phyloP scores from a whole-genome alignment of 2,113 vertebrate genomes.

The Plectropomus leopardus region DNA sequence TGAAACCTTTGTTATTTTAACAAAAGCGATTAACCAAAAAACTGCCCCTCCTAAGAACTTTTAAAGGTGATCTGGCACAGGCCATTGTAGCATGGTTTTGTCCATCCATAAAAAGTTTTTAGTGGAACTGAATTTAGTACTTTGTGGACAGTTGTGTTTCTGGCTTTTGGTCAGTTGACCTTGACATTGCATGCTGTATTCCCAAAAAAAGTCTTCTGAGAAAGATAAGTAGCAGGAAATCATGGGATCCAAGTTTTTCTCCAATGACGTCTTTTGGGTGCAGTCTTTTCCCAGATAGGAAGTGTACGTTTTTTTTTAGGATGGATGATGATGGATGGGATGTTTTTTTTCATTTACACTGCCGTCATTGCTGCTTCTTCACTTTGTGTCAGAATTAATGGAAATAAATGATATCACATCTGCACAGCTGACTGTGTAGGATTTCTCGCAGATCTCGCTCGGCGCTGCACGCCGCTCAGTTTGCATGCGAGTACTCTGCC shows the following conservation, averaged over 20 bases:
- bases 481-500: constrained; percentile 3
- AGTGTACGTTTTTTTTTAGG: neutral
- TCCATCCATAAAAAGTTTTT: no score
- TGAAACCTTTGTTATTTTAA: no score
- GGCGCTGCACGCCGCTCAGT: neutral
- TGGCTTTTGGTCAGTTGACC: no score
- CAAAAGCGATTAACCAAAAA: no score
- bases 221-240: neutral
- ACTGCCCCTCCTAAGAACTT: no score
- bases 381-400: constrained; percentile 47
- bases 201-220: neutral
- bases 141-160: no score
- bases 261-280: neutral
- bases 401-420: constrained; percentile 42
- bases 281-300: neutral
- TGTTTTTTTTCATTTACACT: neutral
- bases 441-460: neutral
- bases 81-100: no score
- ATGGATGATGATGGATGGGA: constrained; percentile 49
- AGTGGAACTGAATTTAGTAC: no score
- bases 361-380: neutral
- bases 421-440: constrained; percentile 22
- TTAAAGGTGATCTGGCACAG: no score
- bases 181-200: neutral
- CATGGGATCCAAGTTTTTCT: neutral